Conservation (phyloP, 2,888 invertebrate genomes). For the Odontothrips loti region DNA sequence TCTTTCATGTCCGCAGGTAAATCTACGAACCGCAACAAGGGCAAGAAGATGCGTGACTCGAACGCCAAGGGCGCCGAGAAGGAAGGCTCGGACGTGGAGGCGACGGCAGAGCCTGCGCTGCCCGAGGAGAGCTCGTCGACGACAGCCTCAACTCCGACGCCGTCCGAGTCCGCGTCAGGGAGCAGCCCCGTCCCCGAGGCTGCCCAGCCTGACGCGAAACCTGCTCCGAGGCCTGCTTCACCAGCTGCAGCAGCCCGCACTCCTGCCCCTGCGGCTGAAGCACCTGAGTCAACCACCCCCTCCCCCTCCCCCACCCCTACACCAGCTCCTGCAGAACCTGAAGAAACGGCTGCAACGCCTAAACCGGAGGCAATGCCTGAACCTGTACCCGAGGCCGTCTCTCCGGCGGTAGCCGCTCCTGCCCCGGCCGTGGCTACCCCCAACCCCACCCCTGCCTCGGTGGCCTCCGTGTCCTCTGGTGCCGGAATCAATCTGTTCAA, state of each 20-base stretch:
- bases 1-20: constrained; percentile 31
- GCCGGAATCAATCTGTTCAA: neutral
- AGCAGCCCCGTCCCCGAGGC: neutral
- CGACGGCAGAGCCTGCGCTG: constrained; percentile 47
- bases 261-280: neutral
- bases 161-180: neutral
- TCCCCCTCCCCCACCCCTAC: neutral
- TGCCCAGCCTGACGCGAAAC: neutral
- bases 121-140: neutral
- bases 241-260: neutral
- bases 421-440: neutral
- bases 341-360: neutral
- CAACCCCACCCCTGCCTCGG: neutral
- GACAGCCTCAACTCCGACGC: neutral
- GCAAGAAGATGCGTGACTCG: constrained; percentile 52
- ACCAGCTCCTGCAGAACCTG: neutral
- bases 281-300: neutral
- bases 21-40: constrained; percentile 44
- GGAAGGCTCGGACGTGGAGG: constrained; percentile 60
- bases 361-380: neutral
- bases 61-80: constrained; percentile 57
- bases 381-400: neutral
- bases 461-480: neutral
- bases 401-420: neutral
- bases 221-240: neutral